Base-by-base conservation (phyloP, 1,140 invertebrate genomes). In the Drosophila sulfurigaster region DNA sequence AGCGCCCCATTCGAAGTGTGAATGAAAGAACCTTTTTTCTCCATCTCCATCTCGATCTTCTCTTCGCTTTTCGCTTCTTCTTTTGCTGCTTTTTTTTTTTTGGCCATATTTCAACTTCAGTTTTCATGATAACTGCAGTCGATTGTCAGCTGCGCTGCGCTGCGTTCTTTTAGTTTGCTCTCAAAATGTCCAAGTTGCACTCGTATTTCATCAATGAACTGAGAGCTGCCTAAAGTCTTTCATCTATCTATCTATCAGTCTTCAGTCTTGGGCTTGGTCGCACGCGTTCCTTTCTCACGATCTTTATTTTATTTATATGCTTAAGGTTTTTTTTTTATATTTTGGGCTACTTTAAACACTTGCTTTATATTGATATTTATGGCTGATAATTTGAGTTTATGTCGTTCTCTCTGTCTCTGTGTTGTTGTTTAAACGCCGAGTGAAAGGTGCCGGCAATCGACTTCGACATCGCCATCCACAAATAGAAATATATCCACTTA, bases 341-440 rank as follows among this genome's bases (percentile, higher is more conserved):
- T 51, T 49, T 54, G 51, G 38, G 69, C 68, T 59, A 63, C 28
- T 76, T 76, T 78, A 54, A 60, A 60, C 64, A 73, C 70, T 73
- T 46, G 58, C 76, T 80, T 65, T 66, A 67, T 65, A 85, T 78
- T 76, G 64, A 87, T 82, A 86, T 86, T 87, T 82, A 82, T 82
- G 72, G 63, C 54, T 54, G 54, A 88, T 88, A 54, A 79, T 77
- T 82, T 86, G 11, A 64, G 67, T 72, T 81, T 78, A 66, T 66
- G 45, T 66, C 32, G 48, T 30, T 43, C 32, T 52, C 46, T 32
- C 2, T 16, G n/a, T 35, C 41, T 43, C 20, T 25, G 0, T 43
- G 41, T 43, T 32, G 45, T 59, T 67, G 30, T 38, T 45, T 49
- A 48, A 43, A 16, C 16, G 10, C 41, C 15, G 38, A 78, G 82